A percentile compares a stretch with the other conserved stretches of the same genome.
Conservation (phyloP, 1,140 invertebrate genomes). For the Megalonaias nervosa region DNA sequence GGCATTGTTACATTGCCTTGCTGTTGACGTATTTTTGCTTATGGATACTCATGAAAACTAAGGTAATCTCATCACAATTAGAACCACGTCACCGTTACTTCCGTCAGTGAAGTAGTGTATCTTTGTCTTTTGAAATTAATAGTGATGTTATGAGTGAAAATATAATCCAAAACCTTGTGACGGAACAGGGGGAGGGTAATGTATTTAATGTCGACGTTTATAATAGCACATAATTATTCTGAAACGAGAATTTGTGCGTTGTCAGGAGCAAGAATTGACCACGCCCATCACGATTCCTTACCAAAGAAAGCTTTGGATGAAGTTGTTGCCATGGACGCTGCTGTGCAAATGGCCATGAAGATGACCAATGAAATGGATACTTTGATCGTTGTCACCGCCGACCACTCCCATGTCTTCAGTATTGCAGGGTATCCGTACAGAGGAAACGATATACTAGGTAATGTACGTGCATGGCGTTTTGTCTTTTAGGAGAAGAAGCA, state of each 20-base stretch:
- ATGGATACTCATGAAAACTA: too few species aligned
- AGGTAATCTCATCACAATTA: too few species aligned
- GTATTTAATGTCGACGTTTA: too few species aligned
- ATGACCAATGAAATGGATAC: conserved; percentile 80
- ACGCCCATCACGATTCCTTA: conserved; percentile 86
- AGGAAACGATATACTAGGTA: conserved; percentile 70
- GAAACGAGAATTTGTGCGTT: neutral
- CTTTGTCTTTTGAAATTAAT: too few species aligned
- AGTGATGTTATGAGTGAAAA: too few species aligned
- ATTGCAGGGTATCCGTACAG: conserved; percentile 63
- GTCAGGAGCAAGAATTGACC: conserved; percentile 80
- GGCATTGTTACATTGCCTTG: too few species aligned
- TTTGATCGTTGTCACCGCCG: conserved; percentile 90
- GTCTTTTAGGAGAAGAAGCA: neutral
- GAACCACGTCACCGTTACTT: too few species aligned
- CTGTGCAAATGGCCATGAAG: conserved; percentile 77
- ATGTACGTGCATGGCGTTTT: neutral
- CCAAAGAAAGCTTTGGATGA: conserved; percentile 86
- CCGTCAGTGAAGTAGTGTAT: too few species aligned
- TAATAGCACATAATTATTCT: too few species aligned
- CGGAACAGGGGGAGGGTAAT: too few species aligned
- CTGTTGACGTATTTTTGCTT: too few species aligned
- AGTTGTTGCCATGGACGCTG: conserved; percentile 82
- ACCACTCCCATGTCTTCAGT: conserved; percentile 79
- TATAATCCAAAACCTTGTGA: too few species aligned